Conservation (phyloP, 2,888 invertebrate genomes). For the Scaeva pyrastri region DNA sequence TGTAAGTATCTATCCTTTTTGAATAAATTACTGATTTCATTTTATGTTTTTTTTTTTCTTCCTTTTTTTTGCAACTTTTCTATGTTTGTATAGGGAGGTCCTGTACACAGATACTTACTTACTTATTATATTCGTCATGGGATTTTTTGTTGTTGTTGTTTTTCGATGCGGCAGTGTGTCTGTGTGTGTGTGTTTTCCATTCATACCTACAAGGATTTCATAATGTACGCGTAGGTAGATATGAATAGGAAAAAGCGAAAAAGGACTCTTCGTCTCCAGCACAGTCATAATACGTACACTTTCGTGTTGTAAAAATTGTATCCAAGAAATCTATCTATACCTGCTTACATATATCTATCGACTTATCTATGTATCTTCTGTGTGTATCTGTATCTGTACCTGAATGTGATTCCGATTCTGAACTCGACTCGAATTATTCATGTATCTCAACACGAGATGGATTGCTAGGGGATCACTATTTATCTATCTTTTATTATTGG, state of each 20-base stretch:
- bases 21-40: conserved; percentile 21
- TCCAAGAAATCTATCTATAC: neutral
- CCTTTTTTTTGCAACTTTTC: conserved; percentile 4
- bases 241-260: neutral
- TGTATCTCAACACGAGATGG: conserved; percentile 16
- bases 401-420: too few relatives aligned
- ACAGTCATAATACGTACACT: conserved; percentile 1
- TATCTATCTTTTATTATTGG: neutral
- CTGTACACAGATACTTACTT: neutral
- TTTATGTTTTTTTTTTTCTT: conserved; percentile 1
- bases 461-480: conserved; percentile 18
- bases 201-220: conserved; percentile 3
- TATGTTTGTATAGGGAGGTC: neutral
- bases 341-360: too few relatives aligned
- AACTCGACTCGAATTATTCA: neutral
- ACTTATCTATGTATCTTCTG: neutral
- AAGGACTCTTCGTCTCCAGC: conserved; percentile 8
- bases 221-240: neutral
- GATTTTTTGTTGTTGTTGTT: conserved; percentile 1
- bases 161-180: too few relatives aligned
- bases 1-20: conserved; percentile 78
- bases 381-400: conserved; percentile 17
- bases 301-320: conserved; percentile 1
- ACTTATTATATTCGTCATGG: conserved; percentile 32
- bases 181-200: conserved; percentile 11